Conservation (phyloP, 2,888 invertebrate genomes). For the Pterostichus madidus region DNA sequence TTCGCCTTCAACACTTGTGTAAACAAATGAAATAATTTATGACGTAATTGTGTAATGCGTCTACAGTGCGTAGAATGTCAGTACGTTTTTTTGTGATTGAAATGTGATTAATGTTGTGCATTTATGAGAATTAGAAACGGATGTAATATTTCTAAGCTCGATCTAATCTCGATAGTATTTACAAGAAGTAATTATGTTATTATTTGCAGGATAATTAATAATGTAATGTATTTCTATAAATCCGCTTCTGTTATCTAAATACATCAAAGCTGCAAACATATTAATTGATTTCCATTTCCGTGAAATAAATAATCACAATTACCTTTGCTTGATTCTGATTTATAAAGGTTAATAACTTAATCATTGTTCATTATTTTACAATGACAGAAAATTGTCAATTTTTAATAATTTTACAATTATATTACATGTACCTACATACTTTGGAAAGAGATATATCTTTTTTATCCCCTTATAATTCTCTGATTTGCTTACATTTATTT, state of each 20-base stretch:
- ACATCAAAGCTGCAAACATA: slow-evolving; percentile 6
- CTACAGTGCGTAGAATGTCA: too few species aligned
- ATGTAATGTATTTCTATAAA: neutral
- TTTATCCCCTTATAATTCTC: too few species aligned
- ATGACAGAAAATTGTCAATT: too few species aligned
- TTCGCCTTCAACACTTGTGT: neutral
- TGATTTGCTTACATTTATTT: too few species aligned
- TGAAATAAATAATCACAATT: too few species aligned
- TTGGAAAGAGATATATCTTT: too few species aligned
- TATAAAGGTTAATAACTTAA: too few species aligned
- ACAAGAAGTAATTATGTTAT: neutral
- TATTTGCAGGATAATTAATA: slow-evolving; percentile 10
- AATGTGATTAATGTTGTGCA: slow-evolving; percentile 1
- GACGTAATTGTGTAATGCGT: neutral
- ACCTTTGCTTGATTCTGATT: too few species aligned
- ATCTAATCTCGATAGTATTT: neutral
- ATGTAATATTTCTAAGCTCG: neutral
- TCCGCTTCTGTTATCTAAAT: slow-evolving; percentile 11
- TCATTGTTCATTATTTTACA: too few species aligned
- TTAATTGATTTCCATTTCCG: slow-evolving; percentile 2
- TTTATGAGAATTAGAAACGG: slow-evolving; percentile 17
- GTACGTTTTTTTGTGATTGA: neutral
- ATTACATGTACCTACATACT: too few species aligned
- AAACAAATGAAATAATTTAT: slow-evolving; percentile 5
- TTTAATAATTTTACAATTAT: too few species aligned